These are phyloP conservation scores for Sialia sialis DNA, from an alignment of 2,113 vertebrate species.

Conservation along the genomic window DNA sequence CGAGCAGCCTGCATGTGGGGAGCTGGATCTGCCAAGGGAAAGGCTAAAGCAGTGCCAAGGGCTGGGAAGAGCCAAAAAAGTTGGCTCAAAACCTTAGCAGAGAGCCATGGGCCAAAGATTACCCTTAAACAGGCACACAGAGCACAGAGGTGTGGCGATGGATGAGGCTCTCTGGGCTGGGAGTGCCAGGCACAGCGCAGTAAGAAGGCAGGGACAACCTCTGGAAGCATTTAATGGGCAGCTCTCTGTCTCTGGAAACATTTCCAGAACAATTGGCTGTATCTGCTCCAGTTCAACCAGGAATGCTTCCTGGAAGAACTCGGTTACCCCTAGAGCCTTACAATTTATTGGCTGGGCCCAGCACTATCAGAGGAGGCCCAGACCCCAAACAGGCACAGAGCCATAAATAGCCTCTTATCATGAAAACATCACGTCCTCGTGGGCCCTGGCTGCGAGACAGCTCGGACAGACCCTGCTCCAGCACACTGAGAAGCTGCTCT, in stretches of 20 bases:
- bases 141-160: not conserved
- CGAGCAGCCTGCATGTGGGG: not conserved
- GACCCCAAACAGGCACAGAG: not conserved
- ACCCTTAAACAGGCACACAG: not conserved
- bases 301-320: slow-evolving; percentile 40
- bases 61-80: not conserved
- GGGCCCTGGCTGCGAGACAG: not conserved
- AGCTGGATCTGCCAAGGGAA: not conserved
- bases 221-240: not conserved
- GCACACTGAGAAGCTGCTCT: not conserved
- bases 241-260: slow-evolving; percentile 15
- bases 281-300: slow-evolving; percentile 16
- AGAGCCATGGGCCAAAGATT: not conserved
- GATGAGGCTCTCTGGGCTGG: not conserved
- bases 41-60: not conserved
- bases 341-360: not conserved
- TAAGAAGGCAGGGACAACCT: not conserved
- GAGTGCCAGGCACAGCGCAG: not conserved
- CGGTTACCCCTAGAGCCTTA: not conserved
- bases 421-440: not conserved
- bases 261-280: not conserved
- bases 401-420: slow-evolving; percentile 12
- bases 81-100: not conserved
- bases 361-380: not conserved
- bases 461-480: not conserved